Conservation (phyloP, 2,888 invertebrate genomes). For the Erebia aethiops region DNA sequence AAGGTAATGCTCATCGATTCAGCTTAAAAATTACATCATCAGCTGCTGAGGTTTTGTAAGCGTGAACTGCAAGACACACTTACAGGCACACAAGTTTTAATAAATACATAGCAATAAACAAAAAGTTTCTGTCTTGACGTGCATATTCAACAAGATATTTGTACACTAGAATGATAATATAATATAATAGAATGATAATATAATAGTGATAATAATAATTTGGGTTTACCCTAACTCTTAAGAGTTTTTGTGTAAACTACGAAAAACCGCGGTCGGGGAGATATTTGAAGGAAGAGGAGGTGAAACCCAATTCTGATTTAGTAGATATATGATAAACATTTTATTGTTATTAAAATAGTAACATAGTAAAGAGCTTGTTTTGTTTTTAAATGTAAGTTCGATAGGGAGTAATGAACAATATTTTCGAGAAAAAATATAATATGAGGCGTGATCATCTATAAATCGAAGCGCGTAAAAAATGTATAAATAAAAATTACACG, state of each 20-base stretch:
- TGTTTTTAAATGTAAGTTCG: neutral
- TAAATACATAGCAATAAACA: no score
- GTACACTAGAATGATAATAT: no score
- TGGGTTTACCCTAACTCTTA: no score
- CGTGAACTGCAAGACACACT: neutral
- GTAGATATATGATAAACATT: neutral
- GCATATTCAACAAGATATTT: no score
- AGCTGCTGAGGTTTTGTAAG: slow-evolving; percentile 9
- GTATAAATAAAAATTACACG: slow-evolving; percentile 10
- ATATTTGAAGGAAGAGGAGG: no score
- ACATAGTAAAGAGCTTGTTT: neutral
- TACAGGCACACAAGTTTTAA: no score
- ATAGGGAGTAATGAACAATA: neutral
- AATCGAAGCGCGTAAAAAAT: slow-evolving; percentile 9
- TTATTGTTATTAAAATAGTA: neutral
- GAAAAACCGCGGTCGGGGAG: no score
- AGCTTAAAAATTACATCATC: slow-evolving; percentile 30
- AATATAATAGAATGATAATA: no score
- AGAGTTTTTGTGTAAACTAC: no score
- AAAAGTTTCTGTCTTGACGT: no score
- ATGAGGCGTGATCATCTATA: slow-evolving; percentile 8
- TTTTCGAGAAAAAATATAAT: slow-evolving; percentile 7
- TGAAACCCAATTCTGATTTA: no score
- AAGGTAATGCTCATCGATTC: slow-evolving; percentile 30
- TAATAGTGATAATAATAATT: no score